Evolutionary conservation across 2,888 invertebrate species (phyloP), one percentile per base, ranked within the genome.

Genomic region (Odontocerum albicorne): DNA sequence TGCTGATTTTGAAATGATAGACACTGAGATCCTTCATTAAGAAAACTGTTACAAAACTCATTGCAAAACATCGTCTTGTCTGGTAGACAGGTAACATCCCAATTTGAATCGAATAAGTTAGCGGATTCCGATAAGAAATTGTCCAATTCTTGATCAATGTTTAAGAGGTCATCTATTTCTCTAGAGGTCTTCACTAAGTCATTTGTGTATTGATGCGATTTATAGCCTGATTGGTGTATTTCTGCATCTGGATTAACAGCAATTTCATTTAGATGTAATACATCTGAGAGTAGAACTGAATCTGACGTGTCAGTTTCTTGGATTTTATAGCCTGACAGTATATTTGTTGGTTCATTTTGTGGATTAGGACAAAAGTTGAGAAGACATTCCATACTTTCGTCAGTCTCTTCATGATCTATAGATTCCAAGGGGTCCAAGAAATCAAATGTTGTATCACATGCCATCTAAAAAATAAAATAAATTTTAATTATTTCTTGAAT

Each of bases 31-130:
- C 36, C 51, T 38, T 57, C 57, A 15, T 38, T 36, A 2, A 57
- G 35, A 17, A 57, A 57, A 38, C 49, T 71, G 44, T 76, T 75
- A 62, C 82, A 82, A 19, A 74, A 74, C 16, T 80, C 77, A 13
- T 75, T 81, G 62, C 82, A 82, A 12, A 81, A 69, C 2, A 80
- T 75, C 1, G 82, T 82, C 45, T 76, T 74, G 43, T 81, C 80
- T 0, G 82, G 81, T n/a, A 75, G 65, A 16, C 67, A 66, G 1
- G 65, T 59, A 19, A 68, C 66, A 67, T 69, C 71, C 19, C 79
- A 60, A 3, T 44, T 16, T 3, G 45, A 31, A 22, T 60, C 50
- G 16, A 21, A 39, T 8, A 20, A 21, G 1, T 45, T 21, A 8
- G 55, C 21, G 1, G 51, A 40, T 54, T 61, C 61, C 3, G 51